phyloP scores from a whole-genome alignment of 2,888 invertebrate genomes.

The Taenaris catops region DNA sequence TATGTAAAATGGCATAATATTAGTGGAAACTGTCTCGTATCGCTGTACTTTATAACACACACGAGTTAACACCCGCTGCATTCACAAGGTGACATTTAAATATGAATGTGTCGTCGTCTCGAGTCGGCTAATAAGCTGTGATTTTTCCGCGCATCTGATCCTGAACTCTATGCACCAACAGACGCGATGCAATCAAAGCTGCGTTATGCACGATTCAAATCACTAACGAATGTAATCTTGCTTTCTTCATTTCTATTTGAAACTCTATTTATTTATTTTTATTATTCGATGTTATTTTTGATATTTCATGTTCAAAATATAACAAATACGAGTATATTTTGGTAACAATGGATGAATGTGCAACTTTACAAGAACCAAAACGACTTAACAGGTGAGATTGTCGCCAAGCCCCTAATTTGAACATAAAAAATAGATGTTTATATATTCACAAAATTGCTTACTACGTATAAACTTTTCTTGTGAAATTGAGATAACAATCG shows the following conservation, averaged over 20 bases:
- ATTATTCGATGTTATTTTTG: no score
- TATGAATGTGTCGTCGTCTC: conserved; percentile 67
- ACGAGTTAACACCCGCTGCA: conserved; percentile 47
- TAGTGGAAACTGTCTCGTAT: conserved; percentile 12
- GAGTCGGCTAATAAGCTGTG: conserved; percentile 62
- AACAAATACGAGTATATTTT: no score
- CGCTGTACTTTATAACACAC: conserved; percentile 30
- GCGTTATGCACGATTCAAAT: conserved; percentile 27
- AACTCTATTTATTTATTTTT: no score
- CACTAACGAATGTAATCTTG: conserved; percentile 16
- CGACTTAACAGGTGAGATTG: no score
- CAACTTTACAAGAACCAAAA: no score
- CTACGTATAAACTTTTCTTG: conserved; percentile 39
- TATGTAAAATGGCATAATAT: conserved; percentile 9
- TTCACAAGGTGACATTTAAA: conserved; percentile 64
- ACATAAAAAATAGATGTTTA: no score
- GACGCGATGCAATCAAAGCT: conserved; percentile 30
- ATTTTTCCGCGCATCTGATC: conserved; percentile 71
- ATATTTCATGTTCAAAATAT: no score
- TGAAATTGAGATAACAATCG: conserved; percentile 57
- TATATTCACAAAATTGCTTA: conserved; percentile 41
- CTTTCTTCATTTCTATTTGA: not conserved
- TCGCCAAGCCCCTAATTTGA: no score
- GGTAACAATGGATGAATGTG: no score
- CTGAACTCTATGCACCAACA: conserved; percentile 27